These are phyloP conservation scores for Acipenser ruthenus DNA, from an alignment of 2,797 vertebrate genomes.

Conservation along the genomic window DNA sequence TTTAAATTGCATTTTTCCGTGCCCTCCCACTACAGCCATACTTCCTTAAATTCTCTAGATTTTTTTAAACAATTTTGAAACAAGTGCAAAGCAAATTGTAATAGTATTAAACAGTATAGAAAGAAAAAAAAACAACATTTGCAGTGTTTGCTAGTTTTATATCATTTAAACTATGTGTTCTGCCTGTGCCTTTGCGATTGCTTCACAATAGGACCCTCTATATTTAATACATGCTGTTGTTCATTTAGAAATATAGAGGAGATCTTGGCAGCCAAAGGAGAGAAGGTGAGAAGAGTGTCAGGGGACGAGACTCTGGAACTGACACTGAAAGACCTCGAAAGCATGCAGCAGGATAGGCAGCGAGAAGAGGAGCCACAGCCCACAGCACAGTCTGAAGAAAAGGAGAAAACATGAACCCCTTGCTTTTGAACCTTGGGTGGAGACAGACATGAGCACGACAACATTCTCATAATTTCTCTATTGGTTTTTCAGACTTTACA, in stretches of 20 bases:
- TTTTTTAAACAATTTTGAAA: too few relatives aligned
- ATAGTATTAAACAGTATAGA: neutral
- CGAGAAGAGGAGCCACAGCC: neutral
- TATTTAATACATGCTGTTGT: conserved; percentile 2
- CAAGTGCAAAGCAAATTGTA: too few relatives aligned
- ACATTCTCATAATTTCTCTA: too few relatives aligned
- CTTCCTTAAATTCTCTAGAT: too few relatives aligned
- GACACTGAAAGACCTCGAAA: conserved; percentile 36
- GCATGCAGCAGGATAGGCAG: neutral
- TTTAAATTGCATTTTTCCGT: too few relatives aligned
- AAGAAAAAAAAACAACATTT: neutral
- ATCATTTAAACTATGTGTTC: too few relatives aligned
- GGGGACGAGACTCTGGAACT: conserved; percentile 68
- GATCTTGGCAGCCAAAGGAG: conserved; percentile 86
- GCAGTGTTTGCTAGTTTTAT: too few relatives aligned
- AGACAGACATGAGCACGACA: too few relatives aligned
- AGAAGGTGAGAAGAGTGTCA: conserved; percentile 64
- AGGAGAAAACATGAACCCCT: neutral
- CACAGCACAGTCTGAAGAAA: neutral
- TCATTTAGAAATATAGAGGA: conserved; percentile 83
- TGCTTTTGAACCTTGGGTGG: neutral
- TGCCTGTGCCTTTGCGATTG: neutral
- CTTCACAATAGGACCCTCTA: neutral
- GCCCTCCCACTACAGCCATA: too few relatives aligned
- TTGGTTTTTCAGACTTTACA: too few relatives aligned